Conservation (phyloP, 2,888 invertebrate genomes). For the Eupithecia insigniata region DNA sequence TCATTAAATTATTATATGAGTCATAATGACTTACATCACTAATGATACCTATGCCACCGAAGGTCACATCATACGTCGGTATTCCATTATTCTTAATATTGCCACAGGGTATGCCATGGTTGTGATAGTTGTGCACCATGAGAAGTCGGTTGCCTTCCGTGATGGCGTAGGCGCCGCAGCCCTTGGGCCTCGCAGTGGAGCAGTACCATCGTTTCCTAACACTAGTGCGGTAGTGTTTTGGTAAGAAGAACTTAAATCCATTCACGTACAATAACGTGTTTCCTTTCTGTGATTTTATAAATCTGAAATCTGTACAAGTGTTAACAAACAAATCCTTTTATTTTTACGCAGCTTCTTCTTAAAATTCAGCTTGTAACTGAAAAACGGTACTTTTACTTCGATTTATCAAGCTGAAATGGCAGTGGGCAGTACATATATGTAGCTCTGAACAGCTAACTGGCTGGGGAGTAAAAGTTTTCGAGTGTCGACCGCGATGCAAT, state of each 20-base stretch:
- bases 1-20: not conserved
- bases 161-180: constrained; percentile 45
- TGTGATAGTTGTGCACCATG: constrained; percentile 34
- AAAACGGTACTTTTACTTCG: too few species aligned
- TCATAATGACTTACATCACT: not conserved
- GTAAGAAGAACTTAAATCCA: constrained; percentile 46
- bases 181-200: constrained; percentile 47
- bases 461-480: too few species aligned
- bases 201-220: constrained; percentile 47
- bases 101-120: constrained; percentile 28
- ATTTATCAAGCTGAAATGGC: too few species aligned
- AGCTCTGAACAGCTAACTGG: too few species aligned
- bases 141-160: constrained; percentile 30
- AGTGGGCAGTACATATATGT: too few species aligned
- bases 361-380: too few species aligned
- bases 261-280: constrained; percentile 39
- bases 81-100: constrained; percentile 9
- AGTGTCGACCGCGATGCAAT: too few species aligned
- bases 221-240: constrained; percentile 31
- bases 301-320: constrained; percentile 22
- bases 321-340: not conserved
- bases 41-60: constrained; percentile 2
- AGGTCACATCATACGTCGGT: not conserved
- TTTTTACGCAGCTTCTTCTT: not conserved
- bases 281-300: constrained; percentile 45